These are phyloP conservation scores for Lordiphosa mommai DNA, from an alignment of 1,140 invertebrate species.

Conservation along the genomic window DNA sequence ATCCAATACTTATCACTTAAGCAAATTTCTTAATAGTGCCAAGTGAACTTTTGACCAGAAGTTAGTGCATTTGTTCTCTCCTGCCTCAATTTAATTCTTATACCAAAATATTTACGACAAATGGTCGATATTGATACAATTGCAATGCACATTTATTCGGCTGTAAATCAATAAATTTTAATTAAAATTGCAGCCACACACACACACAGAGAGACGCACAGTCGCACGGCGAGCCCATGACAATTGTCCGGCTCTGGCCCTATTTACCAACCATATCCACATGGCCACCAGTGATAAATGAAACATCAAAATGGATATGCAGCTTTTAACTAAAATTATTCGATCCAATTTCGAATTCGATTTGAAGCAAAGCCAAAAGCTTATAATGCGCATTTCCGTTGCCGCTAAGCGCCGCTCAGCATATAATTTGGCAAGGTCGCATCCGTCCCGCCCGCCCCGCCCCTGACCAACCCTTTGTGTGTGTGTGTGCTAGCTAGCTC, in stretches of 20 bases:
- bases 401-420: constrained; percentile 57
- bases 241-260: constrained; percentile 44
- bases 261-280: too few relatives aligned
- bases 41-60: too few relatives aligned
- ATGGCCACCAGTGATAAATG: constrained; percentile 26
- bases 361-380: constrained; percentile 36
- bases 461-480: constrained; percentile 4
- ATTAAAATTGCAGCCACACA: constrained; percentile 69
- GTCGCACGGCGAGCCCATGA: constrained; percentile 32
- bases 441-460: not conserved
- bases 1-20: too few relatives aligned
- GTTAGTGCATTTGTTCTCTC: too few relatives aligned
- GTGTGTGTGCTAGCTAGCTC: not conserved
- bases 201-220: constrained; percentile 30
- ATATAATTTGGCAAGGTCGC: constrained; percentile 71
- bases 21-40: too few relatives aligned
- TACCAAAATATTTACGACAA: too few relatives aligned
- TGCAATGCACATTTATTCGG: constrained; percentile 64
- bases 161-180: constrained; percentile 78
- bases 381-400: constrained; percentile 69
- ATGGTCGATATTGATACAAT: constrained; percentile 39
- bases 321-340: constrained; percentile 55
- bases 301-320: constrained; percentile 41
- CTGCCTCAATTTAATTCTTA: too few relatives aligned
- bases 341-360: not conserved